Evolutionary conservation across 2,113 vertebrate genomes (phyloP).

Genomic region (Perccottus glenii): DNA sequence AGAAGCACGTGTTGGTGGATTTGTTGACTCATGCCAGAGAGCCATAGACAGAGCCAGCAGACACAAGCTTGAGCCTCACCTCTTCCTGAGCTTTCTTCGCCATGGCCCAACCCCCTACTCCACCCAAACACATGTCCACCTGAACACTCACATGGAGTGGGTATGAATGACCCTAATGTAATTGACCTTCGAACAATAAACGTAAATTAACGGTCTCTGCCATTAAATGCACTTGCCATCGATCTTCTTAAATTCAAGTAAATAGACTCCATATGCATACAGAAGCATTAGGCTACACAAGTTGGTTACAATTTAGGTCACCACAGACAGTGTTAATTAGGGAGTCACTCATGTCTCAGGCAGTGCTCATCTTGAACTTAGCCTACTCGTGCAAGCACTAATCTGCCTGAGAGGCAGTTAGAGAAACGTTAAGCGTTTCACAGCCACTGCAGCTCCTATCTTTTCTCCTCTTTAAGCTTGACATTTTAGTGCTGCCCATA

Average conservation of each 20-base stretch:
- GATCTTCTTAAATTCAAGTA: background rate
- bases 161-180: slow-evolving; percentile 35
- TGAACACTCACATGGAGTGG: slow-evolving; percentile 64
- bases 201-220: too few relatives aligned
- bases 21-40: slow-evolving; percentile 72
- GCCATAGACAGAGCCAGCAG: slow-evolving; percentile 50
- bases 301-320: slow-evolving; percentile 58
- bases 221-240: too few relatives aligned
- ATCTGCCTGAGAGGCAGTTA: slow-evolving; percentile 68
- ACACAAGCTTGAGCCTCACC: slow-evolving; percentile 54
- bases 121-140: slow-evolving; percentile 65
- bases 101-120: slow-evolving; percentile 36
- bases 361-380: slow-evolving; percentile 50
- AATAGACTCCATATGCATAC: slow-evolving; percentile 2
- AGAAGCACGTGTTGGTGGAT: slow-evolving; percentile 71
- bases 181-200: too few relatives aligned
- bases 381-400: slow-evolving; percentile 59
- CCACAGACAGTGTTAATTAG: slow-evolving; percentile 49
- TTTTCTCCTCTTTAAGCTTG: slow-evolving; percentile 9
- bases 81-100: slow-evolving; percentile 48
- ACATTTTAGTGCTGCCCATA: background rate
- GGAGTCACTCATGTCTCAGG: slow-evolving; percentile 47
- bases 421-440: slow-evolving; percentile 67
- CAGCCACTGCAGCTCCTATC: slow-evolving; percentile 22
- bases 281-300: slow-evolving; percentile 17